These are phyloP conservation scores for Puffinus mauretanicus DNA, from an alignment of 2,113 vertebrate species.

Conservation along the genomic window DNA sequence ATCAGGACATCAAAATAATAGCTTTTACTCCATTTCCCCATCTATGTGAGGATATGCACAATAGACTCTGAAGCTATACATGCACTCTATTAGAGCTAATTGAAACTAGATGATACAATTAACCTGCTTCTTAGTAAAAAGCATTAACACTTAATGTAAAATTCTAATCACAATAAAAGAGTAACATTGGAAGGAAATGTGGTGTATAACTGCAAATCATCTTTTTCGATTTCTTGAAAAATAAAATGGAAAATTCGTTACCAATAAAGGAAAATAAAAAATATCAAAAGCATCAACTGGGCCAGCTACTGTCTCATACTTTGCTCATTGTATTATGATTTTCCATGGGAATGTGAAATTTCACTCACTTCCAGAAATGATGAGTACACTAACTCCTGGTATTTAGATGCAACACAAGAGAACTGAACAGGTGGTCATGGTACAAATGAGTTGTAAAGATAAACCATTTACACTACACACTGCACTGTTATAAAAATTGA, in stretches of 20 bases:
- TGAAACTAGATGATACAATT: slow-evolving; percentile 80
- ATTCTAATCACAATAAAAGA: slow-evolving; percentile 74
- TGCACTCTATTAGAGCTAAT: slow-evolving; percentile 76
- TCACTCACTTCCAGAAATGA: slow-evolving; percentile 11
- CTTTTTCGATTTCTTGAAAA: slow-evolving; percentile 51
- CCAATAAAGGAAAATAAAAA: background rate
- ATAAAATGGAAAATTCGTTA: slow-evolving; percentile 43
- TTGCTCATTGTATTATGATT: background rate
- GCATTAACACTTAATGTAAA: slow-evolving; percentile 74
- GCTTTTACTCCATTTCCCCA: slow-evolving; percentile 72
- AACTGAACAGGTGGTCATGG: background rate
- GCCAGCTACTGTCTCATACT: background rate
- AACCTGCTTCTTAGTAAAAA: slow-evolving; percentile 75
- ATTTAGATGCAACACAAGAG: background rate
- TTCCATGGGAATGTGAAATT: slow-evolving; percentile 5
- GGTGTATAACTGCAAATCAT: slow-evolving; percentile 55
- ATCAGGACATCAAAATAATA: slow-evolving; percentile 82
- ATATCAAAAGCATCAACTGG: background rate
- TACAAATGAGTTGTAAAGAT: background rate
- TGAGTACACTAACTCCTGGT: background rate
- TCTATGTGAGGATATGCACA: slow-evolving; percentile 72
- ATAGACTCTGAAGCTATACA: slow-evolving; percentile 73
- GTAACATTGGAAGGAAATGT: slow-evolving; percentile 53
- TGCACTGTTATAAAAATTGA: background rate
- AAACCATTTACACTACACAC: background rate